Evolutionary conservation across 2,888 invertebrate species (phyloP), one percentile per base, ranked within the genome.

Genomic region (Falcaria lacertinaria): DNA sequence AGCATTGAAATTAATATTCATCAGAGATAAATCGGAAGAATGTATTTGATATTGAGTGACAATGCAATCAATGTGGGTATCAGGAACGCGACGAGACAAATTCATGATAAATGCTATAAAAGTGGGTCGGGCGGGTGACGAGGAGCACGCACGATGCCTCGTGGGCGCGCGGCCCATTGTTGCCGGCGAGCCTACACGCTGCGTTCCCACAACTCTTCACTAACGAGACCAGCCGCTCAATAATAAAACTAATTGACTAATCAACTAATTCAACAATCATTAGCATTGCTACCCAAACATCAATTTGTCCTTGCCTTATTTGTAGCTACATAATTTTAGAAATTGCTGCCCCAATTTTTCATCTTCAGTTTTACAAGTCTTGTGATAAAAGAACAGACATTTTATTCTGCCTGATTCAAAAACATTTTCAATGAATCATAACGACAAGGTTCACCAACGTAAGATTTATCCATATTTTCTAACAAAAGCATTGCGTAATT

Each of bases 11-110:
- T 15, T 36, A 36, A 39, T 35, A 47, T 45, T 56, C 40, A 47
- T 46, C 44, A 41, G 44, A 52, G 46, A 60, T 62, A 59, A 61
- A 47, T 64, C 56, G 55, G 54, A 51, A 47, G 48, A 44, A 42
- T 52, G 39, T 51, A 53, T 59, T 58, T 46, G 52, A 45, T 47
- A 42, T 54, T 51, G 52, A 50, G 56, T 50, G 57, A 74, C 73
- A 76, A 73, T 73, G 57, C 62, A 74, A 80, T 80, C 79, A 64
- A 78, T 70, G 67, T 75, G 62, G 74, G 76, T 69, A 80, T 78
- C 77, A 76, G 64, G 75, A 65, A 63, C 74, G 28, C 33, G 32
- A 15, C 15, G 33, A 33, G 32, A 39, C 32, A 48, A 54, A 42
- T 46, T 50, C 52, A 49, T 69, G 66, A 73, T 65, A 62, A 71